Percentiles rank a stretch among this genome's conserved stretches.
Evolutionary conservation across 2,888 invertebrate genomes (phyloP).

Genomic region (Leptopilina drosophilae): DNA sequence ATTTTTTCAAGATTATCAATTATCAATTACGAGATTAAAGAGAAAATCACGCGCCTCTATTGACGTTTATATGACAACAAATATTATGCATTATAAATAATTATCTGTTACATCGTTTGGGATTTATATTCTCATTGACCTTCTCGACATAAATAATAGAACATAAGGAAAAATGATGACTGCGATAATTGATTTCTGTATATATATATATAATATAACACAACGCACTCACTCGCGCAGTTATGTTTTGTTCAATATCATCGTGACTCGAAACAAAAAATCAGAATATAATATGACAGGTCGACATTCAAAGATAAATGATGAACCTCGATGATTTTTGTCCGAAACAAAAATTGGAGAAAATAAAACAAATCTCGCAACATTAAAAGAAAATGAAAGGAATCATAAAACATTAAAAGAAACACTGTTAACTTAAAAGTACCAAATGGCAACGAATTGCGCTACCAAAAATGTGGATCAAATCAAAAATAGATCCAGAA

Average conservation of each 20-base stretch:
- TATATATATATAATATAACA: background rate
- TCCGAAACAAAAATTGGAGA: background rate
- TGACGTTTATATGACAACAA: background rate
- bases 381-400: no score
- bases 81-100: background rate
- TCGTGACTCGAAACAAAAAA: background rate
- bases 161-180: background rate
- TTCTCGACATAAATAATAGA: background rate
- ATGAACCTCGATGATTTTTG: background rate
- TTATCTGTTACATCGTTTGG: background rate
- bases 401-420: no score
- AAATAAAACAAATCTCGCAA: no score
- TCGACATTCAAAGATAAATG: slow-evolving; percentile 5
- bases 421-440: no score
- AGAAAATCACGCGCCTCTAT: no score
- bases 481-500: no score
- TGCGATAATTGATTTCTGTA: slow-evolving; percentile 7
- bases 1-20: no score
- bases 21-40: no score
- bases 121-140: slow-evolving; percentile 11
- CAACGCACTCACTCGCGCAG: no score
- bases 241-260: background rate
- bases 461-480: no score
- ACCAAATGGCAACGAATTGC: no score
- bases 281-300: background rate